Percentiles rank a stretch among this genome's conserved stretches.
These are phyloP conservation scores for Creontiades dilutus DNA, from an alignment of 2,888 invertebrate species.

Conservation along the genomic window DNA sequence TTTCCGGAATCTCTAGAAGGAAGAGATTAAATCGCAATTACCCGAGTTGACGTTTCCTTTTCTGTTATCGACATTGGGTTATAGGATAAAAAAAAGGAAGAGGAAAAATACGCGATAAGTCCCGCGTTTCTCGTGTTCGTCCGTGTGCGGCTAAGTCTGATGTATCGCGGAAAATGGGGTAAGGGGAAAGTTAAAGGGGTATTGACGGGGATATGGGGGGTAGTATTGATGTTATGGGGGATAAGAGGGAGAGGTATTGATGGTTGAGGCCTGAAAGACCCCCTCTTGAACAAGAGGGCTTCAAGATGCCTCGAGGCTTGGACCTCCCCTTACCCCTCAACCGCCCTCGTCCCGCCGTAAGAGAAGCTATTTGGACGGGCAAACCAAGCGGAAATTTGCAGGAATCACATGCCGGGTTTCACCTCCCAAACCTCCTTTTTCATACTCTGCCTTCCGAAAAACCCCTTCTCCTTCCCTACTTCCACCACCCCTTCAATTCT, in stretches of 20 bases:
- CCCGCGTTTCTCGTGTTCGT: slow-evolving; percentile 24
- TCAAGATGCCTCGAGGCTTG: not conserved
- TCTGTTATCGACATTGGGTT: slow-evolving; percentile 53
- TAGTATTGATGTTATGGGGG: too few relatives aligned
- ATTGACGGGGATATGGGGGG: not conserved
- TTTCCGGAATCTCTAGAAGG: not conserved
- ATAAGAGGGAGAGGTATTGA: not conserved
- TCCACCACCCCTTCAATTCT: not conserved
- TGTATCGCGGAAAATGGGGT: slow-evolving; percentile 8
- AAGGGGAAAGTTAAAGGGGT: not conserved
- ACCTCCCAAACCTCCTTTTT: not conserved
- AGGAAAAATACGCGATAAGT: slow-evolving; percentile 32
- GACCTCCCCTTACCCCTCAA: not conserved
- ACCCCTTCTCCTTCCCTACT: not conserved
- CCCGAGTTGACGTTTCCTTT: slow-evolving; percentile 58
- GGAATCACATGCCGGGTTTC: slow-evolving; percentile 46
- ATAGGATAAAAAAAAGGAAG: not conserved
- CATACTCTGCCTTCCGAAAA: not conserved
- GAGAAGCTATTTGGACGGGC: slow-evolving; percentile 32
- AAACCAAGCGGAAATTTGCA: slow-evolving; percentile 51
- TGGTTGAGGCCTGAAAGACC: not conserved
- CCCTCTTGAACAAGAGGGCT: too few relatives aligned
- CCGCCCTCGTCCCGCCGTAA: not conserved
- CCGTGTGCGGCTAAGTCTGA: slow-evolving; percentile 18
- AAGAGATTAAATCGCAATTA: slow-evolving; percentile 60